Evolutionary conservation across 2,888 invertebrate genomes (phyloP).

Genomic region (Drymonia ruficornis): DNA sequence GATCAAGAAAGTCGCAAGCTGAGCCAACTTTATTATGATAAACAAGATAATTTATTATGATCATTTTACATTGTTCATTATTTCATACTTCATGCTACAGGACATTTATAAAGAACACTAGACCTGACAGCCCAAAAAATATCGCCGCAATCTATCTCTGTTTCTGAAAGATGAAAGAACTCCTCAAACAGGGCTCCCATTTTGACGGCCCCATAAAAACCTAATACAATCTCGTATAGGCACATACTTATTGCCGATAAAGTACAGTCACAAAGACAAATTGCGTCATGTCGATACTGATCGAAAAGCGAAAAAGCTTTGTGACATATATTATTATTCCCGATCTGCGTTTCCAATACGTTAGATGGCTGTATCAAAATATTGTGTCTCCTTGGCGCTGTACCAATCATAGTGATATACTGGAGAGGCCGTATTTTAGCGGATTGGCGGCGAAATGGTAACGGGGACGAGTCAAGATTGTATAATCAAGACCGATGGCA

Average conservation of each 20-base stretch:
- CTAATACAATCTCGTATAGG: constrained; percentile 41
- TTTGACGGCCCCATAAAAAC: constrained; percentile 31
- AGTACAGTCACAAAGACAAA: constrained; percentile 46
- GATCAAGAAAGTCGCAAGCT: too few relatives aligned
- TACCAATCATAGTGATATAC: constrained; percentile 21
- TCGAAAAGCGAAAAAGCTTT: constrained; percentile 40
- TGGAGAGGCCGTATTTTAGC: constrained; percentile 1
- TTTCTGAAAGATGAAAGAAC: constrained; percentile 19
- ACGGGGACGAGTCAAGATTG: constrained; percentile 3
- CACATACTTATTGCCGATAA: constrained; percentile 39
- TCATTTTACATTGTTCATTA: too few relatives aligned
- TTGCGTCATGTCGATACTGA: constrained; percentile 42
- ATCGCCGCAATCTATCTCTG: constrained; percentile 8
- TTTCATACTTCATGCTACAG: too few relatives aligned
- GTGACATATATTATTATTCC: constrained; percentile 29
- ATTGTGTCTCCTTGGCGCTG: constrained; percentile 12
- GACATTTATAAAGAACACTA: too few relatives aligned
- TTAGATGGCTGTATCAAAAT: constrained; percentile 30
- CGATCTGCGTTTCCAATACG: constrained; percentile 20
- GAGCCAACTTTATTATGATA: too few relatives aligned
- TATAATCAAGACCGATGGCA: too few relatives aligned
- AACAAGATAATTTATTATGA: too few relatives aligned
- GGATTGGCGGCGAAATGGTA: neutral
- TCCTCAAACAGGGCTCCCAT: constrained; percentile 31
- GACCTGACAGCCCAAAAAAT: constrained; percentile 5